Base-by-base conservation (phyloP, 2,888 invertebrate genomes). In the Plebejus melissa region DNA sequence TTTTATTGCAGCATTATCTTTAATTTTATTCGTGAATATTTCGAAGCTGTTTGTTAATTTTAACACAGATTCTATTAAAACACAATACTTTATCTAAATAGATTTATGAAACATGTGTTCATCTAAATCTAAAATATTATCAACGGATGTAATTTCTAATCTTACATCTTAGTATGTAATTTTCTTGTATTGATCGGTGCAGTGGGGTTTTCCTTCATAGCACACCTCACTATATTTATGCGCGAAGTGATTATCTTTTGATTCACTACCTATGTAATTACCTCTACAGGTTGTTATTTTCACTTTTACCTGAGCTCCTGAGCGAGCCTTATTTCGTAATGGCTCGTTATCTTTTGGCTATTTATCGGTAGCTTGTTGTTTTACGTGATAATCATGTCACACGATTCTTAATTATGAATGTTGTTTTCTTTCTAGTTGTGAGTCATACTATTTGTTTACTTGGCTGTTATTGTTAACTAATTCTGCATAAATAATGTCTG, bases 181-280 rank as follows among this genome's bases (percentile, higher is more conserved):
- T 65, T 65, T 36, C 32, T 60, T 13, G 32, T 65, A 65, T 65
- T 32, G 65, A 65, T 32, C 65, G 11, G 16, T 65, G 65, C 32
- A 32, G 32, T 65, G 32, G 65, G 65, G 65, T 65, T 65, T 65
- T 65, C 32, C 65, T 65, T 65, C 32, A 32, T 65, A 65, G 32
- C 65, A 16, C 65, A 65, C 32, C 36, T 65, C 65, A 65, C 32
- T 36, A 32, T 60, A 28, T 28, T 60, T 4, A 16, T 32, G 32
- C 65, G 11, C 32, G 32, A 32, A 32, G 65, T 65, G 32, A 65
- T 60, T 60, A 60, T 65, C 32, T 65, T 36, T 36, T 36, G 65
- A 65, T 32, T 65, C 65, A 65, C 65, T 36, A 16, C 11, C 60
- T 28, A 32, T 11, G 4, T 60, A 32, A 60, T 60, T 60, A 32